phyloP scores from a whole-genome alignment of 2,797 vertebrate species.

The Synaphobranchus kaupii region DNA sequence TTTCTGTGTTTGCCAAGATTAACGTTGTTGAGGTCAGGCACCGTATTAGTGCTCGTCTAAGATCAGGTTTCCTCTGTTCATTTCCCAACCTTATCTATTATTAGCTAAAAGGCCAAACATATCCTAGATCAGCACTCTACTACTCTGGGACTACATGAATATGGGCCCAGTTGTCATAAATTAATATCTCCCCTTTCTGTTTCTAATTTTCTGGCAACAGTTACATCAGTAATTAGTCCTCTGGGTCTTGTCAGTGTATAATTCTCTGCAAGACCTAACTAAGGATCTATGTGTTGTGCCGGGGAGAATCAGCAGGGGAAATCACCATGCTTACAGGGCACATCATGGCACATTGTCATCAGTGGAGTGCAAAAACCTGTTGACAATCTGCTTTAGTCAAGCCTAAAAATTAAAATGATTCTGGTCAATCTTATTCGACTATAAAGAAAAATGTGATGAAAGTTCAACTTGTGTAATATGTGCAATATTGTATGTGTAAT shows the following conservation, averaged over 20 bases:
- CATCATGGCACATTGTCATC: background rate
- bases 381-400: background rate
- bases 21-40: background rate
- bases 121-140: too few relatives aligned
- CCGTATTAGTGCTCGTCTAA: too few relatives aligned
- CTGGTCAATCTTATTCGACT: background rate
- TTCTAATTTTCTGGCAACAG: constrained; percentile 3
- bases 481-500: background rate
- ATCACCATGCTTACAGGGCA: background rate
- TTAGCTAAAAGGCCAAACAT: too few relatives aligned
- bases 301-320: background rate
- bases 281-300: background rate
- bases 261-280: background rate
- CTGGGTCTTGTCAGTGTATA: background rate
- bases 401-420: background rate
- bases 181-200: constrained; percentile 14
- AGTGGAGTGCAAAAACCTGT: background rate
- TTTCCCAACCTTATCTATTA: too few relatives aligned
- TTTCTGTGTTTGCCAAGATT: background rate
- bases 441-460: background rate
- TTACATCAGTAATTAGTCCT: background rate
- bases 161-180: background rate
- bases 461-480: background rate
- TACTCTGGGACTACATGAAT: too few relatives aligned
- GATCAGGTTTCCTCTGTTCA: too few relatives aligned